Evolutionary conservation across 2,888 invertebrate species (phyloP), one percentile per base, ranked within the genome.

Genomic region (Linyphia triangularis): DNA sequence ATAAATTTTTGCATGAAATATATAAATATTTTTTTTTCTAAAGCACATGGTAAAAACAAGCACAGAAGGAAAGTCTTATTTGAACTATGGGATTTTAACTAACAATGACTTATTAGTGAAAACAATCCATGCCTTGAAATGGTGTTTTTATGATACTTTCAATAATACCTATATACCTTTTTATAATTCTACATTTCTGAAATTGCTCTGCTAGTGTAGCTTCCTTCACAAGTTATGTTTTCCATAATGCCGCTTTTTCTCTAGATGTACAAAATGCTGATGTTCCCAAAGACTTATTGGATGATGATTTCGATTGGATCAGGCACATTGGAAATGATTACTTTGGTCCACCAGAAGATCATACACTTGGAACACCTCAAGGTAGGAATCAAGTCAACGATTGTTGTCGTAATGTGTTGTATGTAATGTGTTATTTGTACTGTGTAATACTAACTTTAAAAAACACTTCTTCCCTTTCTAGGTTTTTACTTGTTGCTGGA

Each of bases 301-400:
- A 61, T 43, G 89, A 89, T 73, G 86, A 89, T 65, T 78, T 78
- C 22, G 89, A 89, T 37, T 89, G 89, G 89, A 26, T 79, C 7
- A 37, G 89, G 22, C 86, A 86, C 10, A 67, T 86, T n/a, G 89
- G 85, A 22, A 67, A 73, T 37, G 86, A 86, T 30, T 69, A 83
- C 19, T 86, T 86, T 72, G 89, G 89, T 19, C 89, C 89, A 40
- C n/a, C 83, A 4, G 33, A 9, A 10, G 89, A 89, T 57, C 77
- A 89, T 10, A 86, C 86, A 1, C 59, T 86, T 10, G 83, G 83
- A 57, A 61, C 85, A 22, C 75, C 85, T 1, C 82, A 85, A 89
- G 89, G 89, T 89, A 83, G 24, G 26, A n/a, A 51, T n/a, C n/a
- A n/a, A n/a, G n/a, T n/a, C n/a, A n/a, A 51, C 5, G 4, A 40